Evolutionary conservation across 2,888 invertebrate species (phyloP).

Genomic region (Eristalis pertinax): DNA sequence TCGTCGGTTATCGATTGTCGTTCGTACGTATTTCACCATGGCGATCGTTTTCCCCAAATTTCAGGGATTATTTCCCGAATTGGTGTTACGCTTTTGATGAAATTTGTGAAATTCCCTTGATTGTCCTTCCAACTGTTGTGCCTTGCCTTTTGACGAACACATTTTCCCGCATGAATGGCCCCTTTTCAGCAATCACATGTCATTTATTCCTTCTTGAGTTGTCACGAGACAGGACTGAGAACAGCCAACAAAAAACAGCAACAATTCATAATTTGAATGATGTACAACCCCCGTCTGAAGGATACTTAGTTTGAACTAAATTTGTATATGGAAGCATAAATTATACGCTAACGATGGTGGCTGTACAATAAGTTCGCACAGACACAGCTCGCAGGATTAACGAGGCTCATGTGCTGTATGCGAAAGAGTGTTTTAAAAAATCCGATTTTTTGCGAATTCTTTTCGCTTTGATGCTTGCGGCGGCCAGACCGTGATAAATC

Average conservation of each 20-base stretch:
- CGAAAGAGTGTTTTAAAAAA: not conserved
- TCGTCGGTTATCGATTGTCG: slow-evolving; percentile 32
- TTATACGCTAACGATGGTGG: slow-evolving; percentile 17
- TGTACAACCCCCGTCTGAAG: slow-evolving; percentile 15
- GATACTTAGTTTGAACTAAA: slow-evolving; percentile 27
- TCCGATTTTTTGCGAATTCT: not conserved
- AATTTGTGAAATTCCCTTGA: slow-evolving; percentile 1
- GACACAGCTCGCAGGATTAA: slow-evolving; percentile 29
- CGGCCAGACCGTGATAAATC: slow-evolving; percentile 46
- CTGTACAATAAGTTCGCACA: not conserved
- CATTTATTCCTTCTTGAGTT: slow-evolving; percentile 15
- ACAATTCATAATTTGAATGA: slow-evolving; percentile 36
- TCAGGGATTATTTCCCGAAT: slow-evolving; percentile 33
- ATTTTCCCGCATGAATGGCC: no score
- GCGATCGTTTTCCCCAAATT: slow-evolving; percentile 9
- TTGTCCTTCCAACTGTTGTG: slow-evolving; percentile 35
- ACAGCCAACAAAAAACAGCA: not conserved
- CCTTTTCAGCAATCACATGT: no score
- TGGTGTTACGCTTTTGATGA: not conserved
- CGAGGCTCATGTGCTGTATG: slow-evolving; percentile 39
- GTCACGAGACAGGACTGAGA: not conserved
- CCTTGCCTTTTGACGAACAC: not conserved
- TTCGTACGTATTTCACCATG: slow-evolving; percentile 24
- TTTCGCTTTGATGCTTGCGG: slow-evolving; percentile 12
- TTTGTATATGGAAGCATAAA: slow-evolving; percentile 48